A percentile compares a stretch with the other conserved stretches of the same genome.
Evolutionary conservation across 2,888 invertebrate species (phyloP).

Genomic region (Adineta ricciae): DNA sequence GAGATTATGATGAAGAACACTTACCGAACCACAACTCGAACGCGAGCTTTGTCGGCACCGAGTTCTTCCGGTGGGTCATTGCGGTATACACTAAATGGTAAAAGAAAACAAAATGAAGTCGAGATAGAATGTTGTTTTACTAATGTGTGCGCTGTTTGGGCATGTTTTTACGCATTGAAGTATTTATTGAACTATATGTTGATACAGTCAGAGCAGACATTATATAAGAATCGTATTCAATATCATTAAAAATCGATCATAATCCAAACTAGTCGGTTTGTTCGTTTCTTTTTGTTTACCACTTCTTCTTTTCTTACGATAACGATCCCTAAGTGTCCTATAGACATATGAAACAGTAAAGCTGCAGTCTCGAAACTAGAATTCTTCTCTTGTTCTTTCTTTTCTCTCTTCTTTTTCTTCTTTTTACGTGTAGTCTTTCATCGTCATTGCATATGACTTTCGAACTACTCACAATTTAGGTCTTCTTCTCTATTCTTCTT

Average conservation of each 20-base stretch:
- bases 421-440: neutral
- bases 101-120: neutral
- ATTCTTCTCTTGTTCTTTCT: neutral
- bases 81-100: neutral
- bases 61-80: neutral
- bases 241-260: neutral
- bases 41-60: neutral
- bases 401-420: neutral
- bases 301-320: neutral
- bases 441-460: neutral
- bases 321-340: neutral
- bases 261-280: neutral
- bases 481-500: neutral
- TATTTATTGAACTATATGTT: neutral
- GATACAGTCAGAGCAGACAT: neutral
- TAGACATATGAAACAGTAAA: constrained; percentile 9
- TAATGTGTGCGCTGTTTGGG: neutral
- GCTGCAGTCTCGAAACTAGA: neutral
- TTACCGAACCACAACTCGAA: neutral
- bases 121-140: neutral
- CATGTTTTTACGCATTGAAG: neutral
- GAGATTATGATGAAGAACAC: neutral
- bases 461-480: neutral
- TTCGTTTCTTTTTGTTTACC: neutral
- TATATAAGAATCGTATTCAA: neutral